These are phyloP conservation scores for Nebria salina DNA, from an alignment of 2,888 invertebrate species.

Conservation along the genomic window DNA sequence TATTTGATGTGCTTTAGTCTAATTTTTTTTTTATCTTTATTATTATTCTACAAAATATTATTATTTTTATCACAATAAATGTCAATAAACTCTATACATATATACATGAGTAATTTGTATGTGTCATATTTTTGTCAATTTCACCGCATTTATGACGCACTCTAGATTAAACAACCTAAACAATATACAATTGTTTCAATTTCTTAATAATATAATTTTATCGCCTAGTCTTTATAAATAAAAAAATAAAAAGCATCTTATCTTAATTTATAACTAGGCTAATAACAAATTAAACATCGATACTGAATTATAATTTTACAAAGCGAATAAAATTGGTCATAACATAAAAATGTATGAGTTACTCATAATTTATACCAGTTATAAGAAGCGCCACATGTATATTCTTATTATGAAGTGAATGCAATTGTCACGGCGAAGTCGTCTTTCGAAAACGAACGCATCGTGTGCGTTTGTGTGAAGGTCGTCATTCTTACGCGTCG, in stretches of 20 bases:
- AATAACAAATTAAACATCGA: too few relatives aligned
- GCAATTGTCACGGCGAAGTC: conserved; percentile 28
- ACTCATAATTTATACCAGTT: neutral
- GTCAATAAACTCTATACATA: too few relatives aligned
- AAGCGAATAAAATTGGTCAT: neutral
- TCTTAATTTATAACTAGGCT: too few relatives aligned
- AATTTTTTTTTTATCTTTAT: too few relatives aligned
- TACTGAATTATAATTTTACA: neutral
- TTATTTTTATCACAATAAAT: too few relatives aligned
- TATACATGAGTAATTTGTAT: neutral
- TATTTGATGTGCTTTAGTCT: too few relatives aligned
- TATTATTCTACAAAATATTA: too few relatives aligned
- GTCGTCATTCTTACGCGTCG: conserved; percentile 33
- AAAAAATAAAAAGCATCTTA: too few relatives aligned
- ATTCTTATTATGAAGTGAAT: conserved; percentile 12
- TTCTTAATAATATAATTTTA: too few relatives aligned
- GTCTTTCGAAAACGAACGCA: conserved; percentile 25
- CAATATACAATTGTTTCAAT: neutral
- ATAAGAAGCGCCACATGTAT: neutral
- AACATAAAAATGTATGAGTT: neutral
- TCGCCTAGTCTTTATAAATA: too few relatives aligned
- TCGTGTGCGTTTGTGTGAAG: conserved; percentile 25
- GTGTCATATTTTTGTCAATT: neutral
- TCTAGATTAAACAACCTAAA: neutral
- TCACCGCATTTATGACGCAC: neutral